Conservation (phyloP, 1,140 invertebrate genomes). For the Panulirus ornatus region DNA sequence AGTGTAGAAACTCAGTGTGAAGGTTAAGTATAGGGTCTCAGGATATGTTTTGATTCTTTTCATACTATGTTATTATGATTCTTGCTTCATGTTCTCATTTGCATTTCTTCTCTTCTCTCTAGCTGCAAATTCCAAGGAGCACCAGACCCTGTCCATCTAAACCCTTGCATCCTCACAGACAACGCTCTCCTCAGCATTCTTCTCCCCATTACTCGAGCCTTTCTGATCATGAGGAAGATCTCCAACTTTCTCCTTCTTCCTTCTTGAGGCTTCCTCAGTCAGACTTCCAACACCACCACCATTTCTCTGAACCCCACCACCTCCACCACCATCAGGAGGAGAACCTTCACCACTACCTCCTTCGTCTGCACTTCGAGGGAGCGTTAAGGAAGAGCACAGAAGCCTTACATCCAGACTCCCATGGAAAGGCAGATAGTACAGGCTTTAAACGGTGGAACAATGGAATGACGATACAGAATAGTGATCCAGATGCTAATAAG, state of each 20-base stretch:
- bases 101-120: conserved; percentile 33
- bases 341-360: conserved; percentile 44
- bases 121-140: conserved; percentile 63
- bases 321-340: conserved; percentile 42
- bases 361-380: conserved; percentile 42
- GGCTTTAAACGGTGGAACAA: too few species aligned
- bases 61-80: too few species aligned
- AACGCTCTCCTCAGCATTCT: not conserved
- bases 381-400: conserved; percentile 24
- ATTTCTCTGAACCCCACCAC: not conserved
- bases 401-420: not conserved
- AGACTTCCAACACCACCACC: not conserved
- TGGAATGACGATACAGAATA: too few species aligned
- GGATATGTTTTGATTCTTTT: too few species aligned
- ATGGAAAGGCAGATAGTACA: not conserved
- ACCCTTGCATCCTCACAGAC: conserved; percentile 1
- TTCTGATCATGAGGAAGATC: conserved; percentile 10
- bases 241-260: conserved; percentile 32
- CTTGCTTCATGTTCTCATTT: too few species aligned
- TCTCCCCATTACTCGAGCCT: conserved; percentile 26
- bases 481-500: too few species aligned
- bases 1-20: too few species aligned
- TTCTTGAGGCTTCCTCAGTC: not conserved
- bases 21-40: too few species aligned
- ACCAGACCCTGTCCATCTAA: not conserved